These are phyloP conservation scores for Spodoptera littoralis DNA, from an alignment of 2,888 invertebrate genomes.

Conservation along the genomic window DNA sequence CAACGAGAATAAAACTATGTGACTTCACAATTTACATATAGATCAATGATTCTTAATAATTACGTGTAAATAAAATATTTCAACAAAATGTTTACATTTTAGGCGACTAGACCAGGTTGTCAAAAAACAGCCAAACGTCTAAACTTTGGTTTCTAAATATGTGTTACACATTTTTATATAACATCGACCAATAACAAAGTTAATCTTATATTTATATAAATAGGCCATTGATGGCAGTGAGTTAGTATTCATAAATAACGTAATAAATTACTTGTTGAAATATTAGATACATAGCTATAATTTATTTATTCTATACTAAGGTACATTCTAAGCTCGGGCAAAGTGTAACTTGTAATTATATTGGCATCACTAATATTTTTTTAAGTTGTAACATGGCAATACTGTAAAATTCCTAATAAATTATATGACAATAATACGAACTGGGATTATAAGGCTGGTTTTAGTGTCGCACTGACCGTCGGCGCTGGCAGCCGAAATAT, in stretches of 20 bases:
- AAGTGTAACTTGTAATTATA: conserved; percentile 29
- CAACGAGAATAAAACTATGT: conserved; percentile 65
- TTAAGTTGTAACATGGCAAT: conserved; percentile 15
- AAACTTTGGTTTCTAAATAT: conserved; percentile 81
- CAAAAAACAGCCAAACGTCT: conserved; percentile 78
- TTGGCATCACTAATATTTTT: conserved; percentile 26
- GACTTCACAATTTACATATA: conserved; percentile 61
- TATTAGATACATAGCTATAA: conserved; percentile 28
- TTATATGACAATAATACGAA: conserved; percentile 27
- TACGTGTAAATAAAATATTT: conserved; percentile 75
- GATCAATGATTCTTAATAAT: conserved; percentile 62
- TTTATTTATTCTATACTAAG: conserved; percentile 33
- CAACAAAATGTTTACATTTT: conserved; percentile 71
- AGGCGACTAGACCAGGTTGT: conserved; percentile 80
- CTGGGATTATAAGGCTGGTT: conserved; percentile 1
- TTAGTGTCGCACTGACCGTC: no score
- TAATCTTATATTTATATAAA: conserved; percentile 66
- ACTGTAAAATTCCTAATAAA: conserved; percentile 12
- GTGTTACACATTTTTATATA: conserved; percentile 72
- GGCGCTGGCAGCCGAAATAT: no score
- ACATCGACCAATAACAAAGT: conserved; percentile 61
- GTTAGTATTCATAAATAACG: conserved; percentile 56
- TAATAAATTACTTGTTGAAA: conserved; percentile 48
- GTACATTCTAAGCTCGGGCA: conserved; percentile 64
- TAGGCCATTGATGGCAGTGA: conserved; percentile 82